These are phyloP conservation scores for Drosophila limbata DNA, from an alignment of 2,888 invertebrate species.

Conservation along the genomic window DNA sequence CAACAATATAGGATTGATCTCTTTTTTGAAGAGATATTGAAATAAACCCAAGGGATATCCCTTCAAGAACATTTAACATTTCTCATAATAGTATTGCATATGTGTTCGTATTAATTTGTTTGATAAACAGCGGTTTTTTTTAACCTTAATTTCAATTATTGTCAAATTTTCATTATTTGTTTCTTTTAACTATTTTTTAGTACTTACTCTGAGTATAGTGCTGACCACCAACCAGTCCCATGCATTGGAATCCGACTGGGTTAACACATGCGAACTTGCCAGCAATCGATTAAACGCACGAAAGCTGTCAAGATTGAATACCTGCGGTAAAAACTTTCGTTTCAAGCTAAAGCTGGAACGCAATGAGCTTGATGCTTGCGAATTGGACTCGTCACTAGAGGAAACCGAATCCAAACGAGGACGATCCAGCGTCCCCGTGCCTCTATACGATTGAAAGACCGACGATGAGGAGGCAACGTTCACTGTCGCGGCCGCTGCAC, in stretches of 20 bases:
- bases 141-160: too few relatives aligned
- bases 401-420: slow-evolving; percentile 85
- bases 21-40: too few relatives aligned
- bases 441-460: slow-evolving; percentile 13
- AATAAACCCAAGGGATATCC: too few relatives aligned
- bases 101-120: too few relatives aligned
- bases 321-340: slow-evolving; percentile 85
- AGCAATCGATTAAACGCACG: slow-evolving; percentile 89
- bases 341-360: slow-evolving; percentile 84
- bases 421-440: slow-evolving; percentile 79
- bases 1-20: too few relatives aligned
- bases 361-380: slow-evolving; percentile 79
- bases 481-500: slow-evolving; percentile 34
- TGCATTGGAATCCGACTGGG: slow-evolving; percentile 91
- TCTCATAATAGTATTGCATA: too few relatives aligned
- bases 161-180: not conserved
- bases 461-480: slow-evolving; percentile 19
- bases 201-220: slow-evolving; percentile 90
- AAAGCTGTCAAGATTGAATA: slow-evolving; percentile 86
- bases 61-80: too few relatives aligned
- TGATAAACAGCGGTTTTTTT: too few relatives aligned
- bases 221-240: slow-evolving; percentile 98
- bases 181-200: not conserved
- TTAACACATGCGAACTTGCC: slow-evolving; percentile 92
- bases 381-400: slow-evolving; percentile 85